Evolutionary conservation across 2,888 invertebrate genomes (phyloP), one percentile per base, ranked within the genome.

Genomic region (Hirtodrosophila histrioides): DNA sequence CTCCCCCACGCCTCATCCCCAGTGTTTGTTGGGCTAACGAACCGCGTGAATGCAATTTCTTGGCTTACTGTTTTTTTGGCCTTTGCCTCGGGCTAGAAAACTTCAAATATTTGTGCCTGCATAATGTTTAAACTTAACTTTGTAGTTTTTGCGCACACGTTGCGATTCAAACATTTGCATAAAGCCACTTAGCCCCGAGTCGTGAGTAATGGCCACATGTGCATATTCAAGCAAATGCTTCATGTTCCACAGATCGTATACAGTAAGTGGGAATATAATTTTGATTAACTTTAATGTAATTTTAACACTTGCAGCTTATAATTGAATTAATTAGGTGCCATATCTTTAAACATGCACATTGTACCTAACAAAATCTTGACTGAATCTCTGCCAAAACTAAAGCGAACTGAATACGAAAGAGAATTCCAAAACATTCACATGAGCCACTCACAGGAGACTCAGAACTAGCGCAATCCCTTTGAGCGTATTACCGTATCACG

Each of bases 31-130:
- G 76, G 75, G 57, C 88, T 85, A 85, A 85, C 84, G 84, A 85
- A 88, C 82, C 84, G 85, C 88, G 84, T 85, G 85, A 85, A 88
- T 84, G 85, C 80, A 83, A 83, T 88, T 88, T 78, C 84, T 86
- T 77, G 65, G 58, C 58, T 67, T 70, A 63, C 56, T 35, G 41
- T 27, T 51, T 73, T 69, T 62, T 54, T 56, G 49, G 35, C 53
- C 58, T 66, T 71, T 66, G 68, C 45, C 50, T 57, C 60, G 58
- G 63, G 57, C 57, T 54, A 37, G 17, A 37, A 45, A 62, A 62
- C 74, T 68, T 73, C 58, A 77, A 77, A 73, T 74, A 77, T 78
- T 78, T 69, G 63, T 12, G 53, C 73, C 49, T 70, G 74, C 64
- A 74, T 72, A 68, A 58, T 56, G 65, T 62, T 73, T 58, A 60